Percentiles rank a stretch among this genome's conserved stretches.
Evolutionary conservation across 1,140 invertebrate species (phyloP).

Genomic region (Nephila pilipes): DNA sequence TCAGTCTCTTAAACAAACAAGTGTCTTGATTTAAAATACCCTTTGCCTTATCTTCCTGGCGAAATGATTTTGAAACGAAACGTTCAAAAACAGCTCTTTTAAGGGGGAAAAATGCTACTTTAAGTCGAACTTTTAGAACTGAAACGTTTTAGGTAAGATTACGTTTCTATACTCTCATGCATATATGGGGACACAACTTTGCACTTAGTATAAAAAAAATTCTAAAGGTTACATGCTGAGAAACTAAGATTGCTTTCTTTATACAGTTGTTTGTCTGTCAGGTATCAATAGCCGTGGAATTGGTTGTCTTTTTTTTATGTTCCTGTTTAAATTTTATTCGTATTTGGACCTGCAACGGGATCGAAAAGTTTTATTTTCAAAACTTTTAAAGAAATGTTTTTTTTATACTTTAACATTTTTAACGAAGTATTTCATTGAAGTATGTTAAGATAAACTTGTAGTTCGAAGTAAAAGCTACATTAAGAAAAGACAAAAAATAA

Average conservation of each 20-base stretch:
- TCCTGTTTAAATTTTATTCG: too few species aligned
- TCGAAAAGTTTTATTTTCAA: neutral
- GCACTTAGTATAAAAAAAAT: neutral
- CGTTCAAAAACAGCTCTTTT: neutral
- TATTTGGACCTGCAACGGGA: neutral
- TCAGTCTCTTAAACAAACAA: neutral
- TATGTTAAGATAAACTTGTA: too few species aligned
- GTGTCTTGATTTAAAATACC: neutral
- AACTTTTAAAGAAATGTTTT: neutral
- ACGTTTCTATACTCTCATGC: neutral
- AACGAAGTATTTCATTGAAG: too few species aligned
- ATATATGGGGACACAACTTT: neutral
- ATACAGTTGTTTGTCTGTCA: neutral
- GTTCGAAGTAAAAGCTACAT: too few species aligned
- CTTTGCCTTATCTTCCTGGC: neutral
- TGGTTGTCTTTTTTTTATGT: too few species aligned
- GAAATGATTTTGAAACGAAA: neutral
- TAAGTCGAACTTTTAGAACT: neutral
- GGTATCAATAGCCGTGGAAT: neutral
- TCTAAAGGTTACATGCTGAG: neutral
- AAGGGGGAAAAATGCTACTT: neutral
- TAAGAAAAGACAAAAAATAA: too few species aligned
- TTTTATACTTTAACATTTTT: neutral
- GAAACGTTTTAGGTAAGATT: conserved; percentile 1
- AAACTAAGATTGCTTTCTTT: neutral